Percentiles rank a stretch among this genome's conserved stretches.
Conservation (phyloP, 2,113 vertebrate species). For the Sphyrna mokarran region DNA sequence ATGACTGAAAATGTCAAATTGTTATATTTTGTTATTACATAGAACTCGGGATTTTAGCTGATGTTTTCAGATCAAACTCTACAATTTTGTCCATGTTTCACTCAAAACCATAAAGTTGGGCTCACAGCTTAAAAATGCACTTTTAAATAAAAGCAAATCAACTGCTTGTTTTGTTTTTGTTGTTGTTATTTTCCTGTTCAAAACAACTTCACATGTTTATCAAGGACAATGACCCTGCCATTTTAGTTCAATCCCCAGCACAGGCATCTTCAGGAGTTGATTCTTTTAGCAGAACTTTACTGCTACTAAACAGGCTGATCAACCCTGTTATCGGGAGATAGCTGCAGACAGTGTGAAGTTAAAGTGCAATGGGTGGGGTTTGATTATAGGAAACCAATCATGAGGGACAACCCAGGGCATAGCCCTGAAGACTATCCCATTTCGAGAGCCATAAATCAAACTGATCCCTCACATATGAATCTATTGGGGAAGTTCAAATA, state of each 20-base stretch:
- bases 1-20: neutral
- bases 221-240: neutral
- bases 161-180: neutral
- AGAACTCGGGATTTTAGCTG: neutral
- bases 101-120: neutral
- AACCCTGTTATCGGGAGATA: neutral
- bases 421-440: too few relatives aligned
- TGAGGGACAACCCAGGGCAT: too few relatives aligned
- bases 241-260: neutral
- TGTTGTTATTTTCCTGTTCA: neutral
- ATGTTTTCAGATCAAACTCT: neutral
- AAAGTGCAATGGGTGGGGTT: neutral
- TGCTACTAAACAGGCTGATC: neutral
- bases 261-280: neutral
- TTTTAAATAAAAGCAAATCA: neutral
- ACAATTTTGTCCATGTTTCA: neutral
- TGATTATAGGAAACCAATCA: neutral
- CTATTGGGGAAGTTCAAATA: neutral
- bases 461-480: neutral
- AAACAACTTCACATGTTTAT: neutral
- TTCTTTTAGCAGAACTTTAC: neutral
- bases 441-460: neutral
- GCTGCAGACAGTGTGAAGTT: too few relatives aligned
- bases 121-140: neutral
- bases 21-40: neutral